A percentile compares a stretch with the other conserved stretches of the same genome.
phyloP scores from a whole-genome alignment of 2,888 invertebrate species.

The Notodonta ziczac region DNA sequence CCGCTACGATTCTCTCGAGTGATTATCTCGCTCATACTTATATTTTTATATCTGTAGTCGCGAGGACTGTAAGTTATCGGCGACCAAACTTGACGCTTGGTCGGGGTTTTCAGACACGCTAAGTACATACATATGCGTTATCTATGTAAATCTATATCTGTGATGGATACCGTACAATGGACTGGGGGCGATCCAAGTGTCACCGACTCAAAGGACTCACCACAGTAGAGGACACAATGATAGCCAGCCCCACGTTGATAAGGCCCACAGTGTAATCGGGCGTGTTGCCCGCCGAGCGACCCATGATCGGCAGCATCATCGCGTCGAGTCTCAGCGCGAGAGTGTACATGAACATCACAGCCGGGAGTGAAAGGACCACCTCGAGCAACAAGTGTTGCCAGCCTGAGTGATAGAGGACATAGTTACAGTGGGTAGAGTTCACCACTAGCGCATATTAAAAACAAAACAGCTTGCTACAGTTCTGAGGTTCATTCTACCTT shows the following conservation, averaged over 20 bases:
- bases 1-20: too few relatives aligned
- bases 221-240: slow-evolving; percentile 42
- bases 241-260: slow-evolving; percentile 52
- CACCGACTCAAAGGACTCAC: slow-evolving; percentile 40
- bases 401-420: slow-evolving; percentile 40
- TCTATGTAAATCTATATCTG: too few relatives aligned
- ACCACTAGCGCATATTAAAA: not conserved
- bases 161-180: too few relatives aligned
- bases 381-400: slow-evolving; percentile 68
- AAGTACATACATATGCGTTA: too few relatives aligned
- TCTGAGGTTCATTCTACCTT: too few relatives aligned
- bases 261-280: slow-evolving; percentile 59
- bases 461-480: too few relatives aligned
- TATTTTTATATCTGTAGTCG: too few relatives aligned
- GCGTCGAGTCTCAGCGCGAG: slow-evolving; percentile 56
- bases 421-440: not conserved
- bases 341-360: slow-evolving; percentile 48
- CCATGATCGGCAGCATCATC: slow-evolving; percentile 64
- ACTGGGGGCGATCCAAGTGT: too few relatives aligned
- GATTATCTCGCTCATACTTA: too few relatives aligned
- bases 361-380: slow-evolving; percentile 48
- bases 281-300: slow-evolving; percentile 42
- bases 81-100: too few relatives aligned
- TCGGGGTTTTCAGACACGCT: too few relatives aligned
- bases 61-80: too few relatives aligned